Evolutionary conservation across 2,797 vertebrate genomes (phyloP).

Genomic region (Phoebastria nigripes): DNA sequence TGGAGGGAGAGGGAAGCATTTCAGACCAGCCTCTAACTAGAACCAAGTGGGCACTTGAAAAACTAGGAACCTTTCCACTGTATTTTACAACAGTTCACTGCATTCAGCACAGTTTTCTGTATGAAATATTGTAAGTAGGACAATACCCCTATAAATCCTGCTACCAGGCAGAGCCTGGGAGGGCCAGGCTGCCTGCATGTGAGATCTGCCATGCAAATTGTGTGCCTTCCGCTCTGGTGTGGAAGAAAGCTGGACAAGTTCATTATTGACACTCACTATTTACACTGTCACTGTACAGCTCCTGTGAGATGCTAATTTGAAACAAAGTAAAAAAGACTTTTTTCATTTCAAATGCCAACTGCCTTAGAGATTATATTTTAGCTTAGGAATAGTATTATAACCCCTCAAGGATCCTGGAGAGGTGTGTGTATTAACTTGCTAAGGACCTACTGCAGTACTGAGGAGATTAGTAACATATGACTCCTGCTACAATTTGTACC

Average conservation of each 20-base stretch:
- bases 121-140: background rate
- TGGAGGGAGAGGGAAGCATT: background rate
- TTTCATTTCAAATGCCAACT: background rate
- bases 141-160: background rate
- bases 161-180: background rate
- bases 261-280: background rate
- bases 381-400: background rate
- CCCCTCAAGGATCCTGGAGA: background rate
- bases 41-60: background rate
- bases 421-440: background rate
- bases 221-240: background rate
- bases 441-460: background rate
- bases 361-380: constrained; percentile 6
- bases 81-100: background rate
- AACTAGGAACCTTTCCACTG: background rate
- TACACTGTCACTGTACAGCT: background rate
- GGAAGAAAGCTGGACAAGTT: background rate
- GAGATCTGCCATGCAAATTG: background rate
- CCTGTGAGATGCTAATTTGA: background rate
- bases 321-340: background rate
- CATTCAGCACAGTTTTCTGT: background rate
- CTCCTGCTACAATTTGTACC: background rate
- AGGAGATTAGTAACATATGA: constrained; percentile 29
- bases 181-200: background rate
- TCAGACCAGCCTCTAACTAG: background rate